Evolutionary conservation across 2,797 vertebrate genomes (phyloP), one percentile per base, ranked within the genome.

Genomic region (Pipistrellus kuhlii): DNA sequence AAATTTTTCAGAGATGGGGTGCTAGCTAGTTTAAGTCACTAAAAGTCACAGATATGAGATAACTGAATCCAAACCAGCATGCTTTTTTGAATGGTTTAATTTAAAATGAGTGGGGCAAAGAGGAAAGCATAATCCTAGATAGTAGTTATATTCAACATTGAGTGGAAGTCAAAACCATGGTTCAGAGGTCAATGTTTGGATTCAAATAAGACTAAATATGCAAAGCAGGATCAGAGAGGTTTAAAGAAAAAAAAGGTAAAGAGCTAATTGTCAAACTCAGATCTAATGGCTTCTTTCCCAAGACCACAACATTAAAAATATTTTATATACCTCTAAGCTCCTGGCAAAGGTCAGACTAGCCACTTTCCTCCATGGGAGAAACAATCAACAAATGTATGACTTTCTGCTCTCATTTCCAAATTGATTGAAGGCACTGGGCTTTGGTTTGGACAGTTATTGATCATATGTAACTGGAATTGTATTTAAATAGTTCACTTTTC

Each of bases 401-500:
- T 32, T 93, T 66, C 83, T 90, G 69, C n/a, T 90, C 92, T 81
- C 83, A 48, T 75, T 85, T 93, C 48, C 73, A 85, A 94, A 89
- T 80, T 57, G 69, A 83, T 53, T 95, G 81, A 78, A 78, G 53
- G 41, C 66, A n/a, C 48, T 8, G 9, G 78, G 55, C 69, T 83
- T 87, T 17, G 12, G 81, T 75, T 51, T 81, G 62, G 76, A 94
- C 81, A 86, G 82, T 94, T 95, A 96, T 96, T 94, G 95, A 97
- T 96, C 94, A 76, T 11, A 11, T 76, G 75, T 91, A 94, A 95
- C 41, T 72, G 27, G 57, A 93, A 94, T 88, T 85, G 51, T 93
- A 82, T 83, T 90, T 87, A 90, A 94, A 86, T 93, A 71, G 89
- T 57, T 94, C 55, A 82, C 73, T 75, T 89, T 91, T 76, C 51